Evolutionary conservation across 2,113 vertebrate genomes (phyloP).

Genomic region (Platysternon megacephalum): DNA sequence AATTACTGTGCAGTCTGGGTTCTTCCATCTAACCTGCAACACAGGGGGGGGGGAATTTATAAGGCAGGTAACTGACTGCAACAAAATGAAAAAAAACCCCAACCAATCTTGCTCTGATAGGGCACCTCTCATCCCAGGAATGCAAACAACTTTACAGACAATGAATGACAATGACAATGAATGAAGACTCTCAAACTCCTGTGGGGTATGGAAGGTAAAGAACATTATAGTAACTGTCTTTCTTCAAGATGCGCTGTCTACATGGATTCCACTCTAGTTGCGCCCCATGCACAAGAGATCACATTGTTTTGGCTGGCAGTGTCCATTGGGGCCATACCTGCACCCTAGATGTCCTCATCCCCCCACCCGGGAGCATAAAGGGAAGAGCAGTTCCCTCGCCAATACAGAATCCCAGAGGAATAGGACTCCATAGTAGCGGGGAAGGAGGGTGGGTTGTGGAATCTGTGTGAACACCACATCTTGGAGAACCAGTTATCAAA

Average conservation of each 20-base stretch:
- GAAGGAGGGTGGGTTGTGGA: neutral
- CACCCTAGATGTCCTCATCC: neutral
- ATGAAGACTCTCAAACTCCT: fast-evolving
- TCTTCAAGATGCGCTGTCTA: neutral
- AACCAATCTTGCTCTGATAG: fast-evolving
- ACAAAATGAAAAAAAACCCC: fast-evolving
- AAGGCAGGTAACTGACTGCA: fast-evolving
- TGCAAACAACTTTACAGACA: fast-evolving
- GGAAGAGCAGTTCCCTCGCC: neutral
- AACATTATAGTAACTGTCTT: too few species aligned
- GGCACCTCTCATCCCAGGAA: neutral
- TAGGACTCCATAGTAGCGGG: too few species aligned
- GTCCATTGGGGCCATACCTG: fast-evolving
- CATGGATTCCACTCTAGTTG: too few species aligned
- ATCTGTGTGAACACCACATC: fast-evolving
- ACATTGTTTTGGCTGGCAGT: fast-evolving
- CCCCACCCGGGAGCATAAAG: too few species aligned
- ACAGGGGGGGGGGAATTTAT: neutral
- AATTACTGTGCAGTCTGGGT: neutral
- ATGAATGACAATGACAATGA: fast-evolving
- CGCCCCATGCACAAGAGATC: fast-evolving
- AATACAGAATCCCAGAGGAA: neutral
- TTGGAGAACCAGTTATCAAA: neutral
- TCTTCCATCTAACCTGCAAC: slow-evolving; percentile 68
- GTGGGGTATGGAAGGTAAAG: fast-evolving